Percentiles rank a stretch among this genome's conserved stretches.
Conservation (phyloP, 2,888 invertebrate species). For the Pandemis heparana region DNA sequence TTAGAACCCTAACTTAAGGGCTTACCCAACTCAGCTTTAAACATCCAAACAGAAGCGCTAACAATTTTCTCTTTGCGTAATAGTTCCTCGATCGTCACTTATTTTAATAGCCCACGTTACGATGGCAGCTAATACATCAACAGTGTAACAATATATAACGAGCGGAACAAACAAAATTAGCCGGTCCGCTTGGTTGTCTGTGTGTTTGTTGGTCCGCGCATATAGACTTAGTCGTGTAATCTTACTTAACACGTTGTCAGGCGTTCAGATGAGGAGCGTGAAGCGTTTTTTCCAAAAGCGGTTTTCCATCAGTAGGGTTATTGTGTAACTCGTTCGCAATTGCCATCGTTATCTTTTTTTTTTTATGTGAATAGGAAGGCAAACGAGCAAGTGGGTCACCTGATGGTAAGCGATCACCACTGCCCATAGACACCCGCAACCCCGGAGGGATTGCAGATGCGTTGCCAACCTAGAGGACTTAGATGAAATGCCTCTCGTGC, state of each 20-base stretch:
- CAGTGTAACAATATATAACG: conserved; percentile 53
- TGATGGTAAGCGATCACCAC: no score
- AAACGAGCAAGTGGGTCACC: no score
- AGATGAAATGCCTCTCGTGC: no score
- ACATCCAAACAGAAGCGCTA: background rate
- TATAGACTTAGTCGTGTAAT: conserved; percentile 68
- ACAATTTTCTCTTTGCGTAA: conserved; percentile 16
- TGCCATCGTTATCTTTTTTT: no score
- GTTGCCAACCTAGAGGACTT: no score
- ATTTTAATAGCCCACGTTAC: conserved; percentile 43
- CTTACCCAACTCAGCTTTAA: no score
- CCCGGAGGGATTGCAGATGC: no score
- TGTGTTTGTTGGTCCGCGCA: conserved; percentile 61
- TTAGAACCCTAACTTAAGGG: no score
- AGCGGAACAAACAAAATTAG: conserved; percentile 77
- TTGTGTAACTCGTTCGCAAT: no score
- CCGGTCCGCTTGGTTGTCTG: conserved; percentile 60
- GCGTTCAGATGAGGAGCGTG: conserved; percentile 8
- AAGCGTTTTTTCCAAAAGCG: background rate
- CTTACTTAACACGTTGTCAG: conserved; percentile 60
- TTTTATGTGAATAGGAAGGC: no score
- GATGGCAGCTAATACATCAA: conserved; percentile 56
- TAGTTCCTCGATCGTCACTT: conserved; percentile 6
- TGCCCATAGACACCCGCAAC: no score
- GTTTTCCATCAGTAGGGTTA: no score